phyloP scores from a whole-genome alignment of 1,140 invertebrate species.

The Lucilia sericata region DNA sequence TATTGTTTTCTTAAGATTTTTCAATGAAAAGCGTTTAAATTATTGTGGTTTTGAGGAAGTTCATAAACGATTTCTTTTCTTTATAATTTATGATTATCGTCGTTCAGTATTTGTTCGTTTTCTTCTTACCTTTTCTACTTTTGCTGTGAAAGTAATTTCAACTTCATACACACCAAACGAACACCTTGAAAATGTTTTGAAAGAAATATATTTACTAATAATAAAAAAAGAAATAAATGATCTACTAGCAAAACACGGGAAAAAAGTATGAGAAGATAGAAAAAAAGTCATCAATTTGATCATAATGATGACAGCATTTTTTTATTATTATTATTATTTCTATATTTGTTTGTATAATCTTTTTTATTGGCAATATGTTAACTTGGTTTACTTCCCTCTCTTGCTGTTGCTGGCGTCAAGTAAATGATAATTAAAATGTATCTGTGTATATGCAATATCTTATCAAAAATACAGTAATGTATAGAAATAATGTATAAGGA shows the following conservation, averaged over 20 bases:
- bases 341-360: neutral
- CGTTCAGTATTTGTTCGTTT: neutral
- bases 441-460: neutral
- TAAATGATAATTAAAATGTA: neutral
- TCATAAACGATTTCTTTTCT: constrained; percentile 9
- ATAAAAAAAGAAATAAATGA: neutral
- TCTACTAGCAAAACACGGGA: neutral
- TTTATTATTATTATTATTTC: neutral
- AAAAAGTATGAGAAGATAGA: neutral
- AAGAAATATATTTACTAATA: neutral
- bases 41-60: constrained; percentile 23
- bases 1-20: neutral
- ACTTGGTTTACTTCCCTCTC: neutral
- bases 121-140: neutral
- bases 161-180: too few relatives aligned
- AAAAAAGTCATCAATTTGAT: neutral
- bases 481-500: neutral
- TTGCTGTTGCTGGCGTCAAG: neutral
- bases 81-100: constrained; percentile 6
- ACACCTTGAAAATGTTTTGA: constrained; percentile 1
- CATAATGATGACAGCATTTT: neutral
- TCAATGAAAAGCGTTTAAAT: neutral
- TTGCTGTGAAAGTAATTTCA: constrained; percentile 4
- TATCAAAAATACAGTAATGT: neutral
- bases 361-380: neutral